Base-by-base conservation (phyloP, 1,140 invertebrate genomes). In the Globodera ellingtonae region DNA sequence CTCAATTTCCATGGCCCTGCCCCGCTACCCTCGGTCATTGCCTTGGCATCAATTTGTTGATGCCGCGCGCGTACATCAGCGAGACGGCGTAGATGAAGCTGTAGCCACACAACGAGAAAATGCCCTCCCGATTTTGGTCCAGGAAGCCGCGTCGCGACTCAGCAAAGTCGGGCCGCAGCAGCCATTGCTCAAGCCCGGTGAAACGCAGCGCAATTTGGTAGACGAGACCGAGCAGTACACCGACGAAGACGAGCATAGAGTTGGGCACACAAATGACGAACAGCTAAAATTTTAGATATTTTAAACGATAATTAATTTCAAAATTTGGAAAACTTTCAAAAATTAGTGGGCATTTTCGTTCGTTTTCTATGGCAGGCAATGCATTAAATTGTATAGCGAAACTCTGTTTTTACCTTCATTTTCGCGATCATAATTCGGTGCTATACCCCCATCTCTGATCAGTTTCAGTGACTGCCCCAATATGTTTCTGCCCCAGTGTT, bases 91-190 rank as follows among this genome's bases (percentile, higher is more conserved):
- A 97, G 1, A 98, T 89, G 5, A 93, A 92, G 15, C 95, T 89
- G 89, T 95, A 97, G 3, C 96, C 96, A 4, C 93, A 90, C 48
- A 93, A 91, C 0, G 95, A 96, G 52, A 93, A 92, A 62, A 98
- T 91, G 0, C 96, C 96, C 91, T 98, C 96, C 83, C 94, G 92
- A 90, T 98, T 98, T 0, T 95, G 93, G 79, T 92, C 91, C 0
- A 97, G 66, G 72, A 96, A 92, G 84, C 92, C 92, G 46, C 71
- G 93, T 90, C 90, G 89, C 18, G 50, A 56, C 24, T 47, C 10
- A n/a, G 18, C 52, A 15, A n/a, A 24, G 13, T 86, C 78, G 15
- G 44, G 13, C 79, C 92, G 91, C 69, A 96, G 91, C 15, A 97
- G 92, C 92, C 93, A 96, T 3, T 92, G 84, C 71, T 93, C 91